A percentile compares a stretch with the other conserved stretches of the same genome.
Conservation (phyloP, 2,888 invertebrate species). For the Heliothis peltigera region DNA sequence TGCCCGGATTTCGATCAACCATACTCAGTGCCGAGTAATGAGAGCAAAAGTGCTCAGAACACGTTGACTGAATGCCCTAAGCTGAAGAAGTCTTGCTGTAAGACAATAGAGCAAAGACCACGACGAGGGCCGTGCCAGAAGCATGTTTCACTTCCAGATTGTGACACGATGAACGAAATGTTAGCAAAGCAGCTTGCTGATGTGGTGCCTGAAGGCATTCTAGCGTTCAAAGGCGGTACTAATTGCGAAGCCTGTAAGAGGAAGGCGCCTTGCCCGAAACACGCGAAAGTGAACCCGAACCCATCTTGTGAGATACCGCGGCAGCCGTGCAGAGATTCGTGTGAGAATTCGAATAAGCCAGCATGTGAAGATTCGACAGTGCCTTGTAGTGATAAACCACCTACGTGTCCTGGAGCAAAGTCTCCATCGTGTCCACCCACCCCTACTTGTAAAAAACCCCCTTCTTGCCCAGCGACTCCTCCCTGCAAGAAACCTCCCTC, state of each 20-base stretch:
- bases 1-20: background rate
- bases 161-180: slow-evolving; percentile 58
- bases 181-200: slow-evolving; percentile 46
- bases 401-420: slow-evolving; percentile 2
- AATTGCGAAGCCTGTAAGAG: slow-evolving; percentile 62
- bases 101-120: slow-evolving; percentile 12
- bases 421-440: background rate
- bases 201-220: slow-evolving; percentile 64
- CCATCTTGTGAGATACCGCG: slow-evolving; percentile 60
- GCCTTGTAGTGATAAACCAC: slow-evolving; percentile 40
- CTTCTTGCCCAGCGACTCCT: background rate
- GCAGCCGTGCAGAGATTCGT: slow-evolving; percentile 60
- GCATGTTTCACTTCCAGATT: slow-evolving; percentile 71
- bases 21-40: slow-evolving; percentile 58
- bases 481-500: slow-evolving; percentile 8
- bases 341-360: slow-evolving; percentile 56
- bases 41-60: slow-evolving; percentile 60
- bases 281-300: slow-evolving; percentile 53
- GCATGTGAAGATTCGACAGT: slow-evolving; percentile 47
- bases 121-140: slow-evolving; percentile 62
- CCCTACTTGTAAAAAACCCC: background rate
- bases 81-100: slow-evolving; percentile 52
- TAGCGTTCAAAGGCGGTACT: slow-evolving; percentile 62
- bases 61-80: slow-evolving; percentile 48
- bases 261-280: slow-evolving; percentile 55